Percentiles rank a stretch among this genome's conserved stretches.
These are phyloP conservation scores for Aurelia coerulea DNA, from an alignment of 30 jellyfish, hydroid and myxozoan genomes.

Conservation along the genomic window DNA sequence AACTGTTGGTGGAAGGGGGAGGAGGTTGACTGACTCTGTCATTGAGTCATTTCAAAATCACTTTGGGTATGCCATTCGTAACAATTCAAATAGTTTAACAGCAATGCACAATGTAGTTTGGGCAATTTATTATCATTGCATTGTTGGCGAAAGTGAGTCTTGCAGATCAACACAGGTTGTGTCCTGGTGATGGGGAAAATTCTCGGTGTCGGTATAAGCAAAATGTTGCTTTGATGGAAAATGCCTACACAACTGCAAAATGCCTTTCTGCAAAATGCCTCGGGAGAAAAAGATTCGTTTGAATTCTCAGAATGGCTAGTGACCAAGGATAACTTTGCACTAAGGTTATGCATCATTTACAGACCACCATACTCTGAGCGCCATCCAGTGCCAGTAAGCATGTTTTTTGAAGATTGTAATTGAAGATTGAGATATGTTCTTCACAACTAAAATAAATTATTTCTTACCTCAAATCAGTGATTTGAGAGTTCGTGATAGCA, in stretches of 20 bases:
- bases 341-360: too few species aligned
- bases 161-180: slow-evolving; percentile 21
- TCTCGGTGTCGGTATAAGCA: slow-evolving; percentile 37
- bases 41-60: slow-evolving; percentile 33
- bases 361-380: too few species aligned
- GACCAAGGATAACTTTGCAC: too few species aligned
- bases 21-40: slow-evolving; percentile 31
- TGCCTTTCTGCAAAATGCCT: slow-evolving; percentile 16
- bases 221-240: background rate
- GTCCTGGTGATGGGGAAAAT: slow-evolving; percentile 30
- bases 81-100: background rate
- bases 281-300: too few species aligned
- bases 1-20: slow-evolving; percentile 22
- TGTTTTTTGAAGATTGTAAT: too few species aligned
- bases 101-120: slow-evolving; percentile 33
- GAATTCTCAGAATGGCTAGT: too few species aligned
- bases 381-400: too few species aligned
- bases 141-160: slow-evolving; percentile 28
- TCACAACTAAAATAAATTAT: too few species aligned
- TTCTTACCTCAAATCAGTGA: too few species aligned
- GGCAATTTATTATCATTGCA: slow-evolving; percentile 31
- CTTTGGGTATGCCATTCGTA: slow-evolving; percentile 30
- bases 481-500: too few species aligned
- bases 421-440: too few species aligned
- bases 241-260: slow-evolving; percentile 29